These are phyloP conservation scores for Entelurus aequoreus DNA, from an alignment of 2,113 vertebrate species.

Conservation along the genomic window DNA sequence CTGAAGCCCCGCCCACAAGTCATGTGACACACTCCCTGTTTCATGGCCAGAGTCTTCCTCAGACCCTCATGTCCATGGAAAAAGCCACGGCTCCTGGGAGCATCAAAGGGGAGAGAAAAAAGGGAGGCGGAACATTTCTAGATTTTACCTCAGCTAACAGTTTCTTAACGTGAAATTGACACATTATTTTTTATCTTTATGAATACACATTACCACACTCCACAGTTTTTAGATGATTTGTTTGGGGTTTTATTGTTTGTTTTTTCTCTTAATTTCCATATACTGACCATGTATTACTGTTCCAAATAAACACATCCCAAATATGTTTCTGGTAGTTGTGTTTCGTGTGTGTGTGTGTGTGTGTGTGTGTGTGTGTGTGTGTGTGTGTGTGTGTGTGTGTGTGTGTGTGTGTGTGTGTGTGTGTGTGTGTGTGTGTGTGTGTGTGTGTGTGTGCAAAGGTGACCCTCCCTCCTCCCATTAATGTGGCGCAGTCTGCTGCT, in stretches of 20 bases:
- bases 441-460: slow-evolving; percentile 32
- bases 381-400: slow-evolving; percentile 10
- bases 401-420: slow-evolving; percentile 7
- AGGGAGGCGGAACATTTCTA: slow-evolving; percentile 84
- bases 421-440: not conserved
- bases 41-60: slow-evolving; percentile 72
- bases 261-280: slow-evolving; percentile 89
- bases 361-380: slow-evolving; percentile 8
- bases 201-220: slow-evolving; percentile 76
- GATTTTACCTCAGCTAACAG: slow-evolving; percentile 95
- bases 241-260: slow-evolving; percentile 4
- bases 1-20: not conserved
- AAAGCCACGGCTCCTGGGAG: slow-evolving; percentile 33
- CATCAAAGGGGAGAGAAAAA: slow-evolving; percentile 40
- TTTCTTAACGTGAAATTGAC: slow-evolving; percentile 90
- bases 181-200: slow-evolving; percentile 95
- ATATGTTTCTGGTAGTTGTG: slow-evolving; percentile 1
- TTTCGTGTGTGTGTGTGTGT: slow-evolving; percentile 5
- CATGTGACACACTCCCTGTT: slow-evolving; percentile 65
- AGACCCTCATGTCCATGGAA: slow-evolving; percentile 51
- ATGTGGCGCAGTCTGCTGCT: slow-evolving; percentile 25
- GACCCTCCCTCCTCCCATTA: slow-evolving; percentile 36
- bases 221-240: slow-evolving; percentile 80
- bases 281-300: slow-evolving; percentile 94
- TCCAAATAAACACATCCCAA: slow-evolving; percentile 94